Evolutionary conservation across 2,888 invertebrate genomes (phyloP), one percentile per base, ranked within the genome.

Genomic region (Hecatera dysodea): DNA sequence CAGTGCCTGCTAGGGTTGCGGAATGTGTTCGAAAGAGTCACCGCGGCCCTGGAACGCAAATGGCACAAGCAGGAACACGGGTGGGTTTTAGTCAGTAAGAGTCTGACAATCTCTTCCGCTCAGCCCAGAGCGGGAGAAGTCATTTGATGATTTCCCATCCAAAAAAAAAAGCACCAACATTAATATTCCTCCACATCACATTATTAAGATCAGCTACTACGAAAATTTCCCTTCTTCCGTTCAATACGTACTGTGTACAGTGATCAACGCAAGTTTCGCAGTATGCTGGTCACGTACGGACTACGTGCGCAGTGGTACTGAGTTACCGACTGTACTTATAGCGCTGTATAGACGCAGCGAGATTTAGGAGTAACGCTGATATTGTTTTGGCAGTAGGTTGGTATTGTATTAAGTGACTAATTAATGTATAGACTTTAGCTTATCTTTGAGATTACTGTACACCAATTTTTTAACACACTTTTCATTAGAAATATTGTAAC

Each of bases 211-310:
- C 82, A 77, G 78, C 66, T 61, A 36, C 67, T 55, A 27, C 36
- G 71, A 83, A 83, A 75, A 63, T 81, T 79, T 75, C 60, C 68
- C 56, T 70, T 66, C 72, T 76, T 82, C 76, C 79, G 84, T 83
- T 81, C 60, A 76, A 67, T 83, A 80, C 71, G 76, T 76, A 69
- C 69, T 69, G 64, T 46, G 85, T 76, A 81, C 81, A 79, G 75
- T 70, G 75, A 72, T 75, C 77, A 80, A 80, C 86, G 74, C 76
- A 85, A 78, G 80, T 74, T 72, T 33, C 48, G 72, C 55, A 29
- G 84, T 71, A 88, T 84, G 81, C 88, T 50, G 67, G 86, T 87
- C 88, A 88, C 88, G 88, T 77, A 24, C 73, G 65, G 65, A 17
- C 64, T 78, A 86, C 88, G 88, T 88, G 88, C 80, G 77, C 75